Evolutionary conservation across 1,140 invertebrate species (phyloP).

Genomic region (Halesus radiatus): DNA sequence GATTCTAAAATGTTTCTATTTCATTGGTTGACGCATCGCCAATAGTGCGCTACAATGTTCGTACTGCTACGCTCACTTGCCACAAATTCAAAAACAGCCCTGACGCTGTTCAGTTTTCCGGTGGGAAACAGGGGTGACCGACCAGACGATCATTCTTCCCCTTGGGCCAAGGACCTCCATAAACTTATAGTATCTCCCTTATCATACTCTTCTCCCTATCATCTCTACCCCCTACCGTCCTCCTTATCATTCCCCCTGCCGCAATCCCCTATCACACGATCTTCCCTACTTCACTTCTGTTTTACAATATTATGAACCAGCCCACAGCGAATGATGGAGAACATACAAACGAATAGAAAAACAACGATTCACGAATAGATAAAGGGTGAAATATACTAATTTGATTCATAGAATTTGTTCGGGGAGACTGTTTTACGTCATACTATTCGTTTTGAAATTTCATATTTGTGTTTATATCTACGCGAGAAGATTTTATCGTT

Average conservation of each 20-base stretch:
- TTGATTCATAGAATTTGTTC: constrained; percentile 19
- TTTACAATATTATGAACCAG: no score
- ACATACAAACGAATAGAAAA: constrained; percentile 20
- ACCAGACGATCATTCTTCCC: constrained; percentile 11
- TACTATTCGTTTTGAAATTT: neutral
- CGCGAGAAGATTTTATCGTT: no score
- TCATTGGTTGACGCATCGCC: no score
- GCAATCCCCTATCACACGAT: neutral
- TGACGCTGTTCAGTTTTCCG: no score
- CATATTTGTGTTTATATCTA: no score
- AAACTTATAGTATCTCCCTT: neutral
- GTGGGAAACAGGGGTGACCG: constrained; percentile 14
- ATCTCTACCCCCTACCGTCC: no score
- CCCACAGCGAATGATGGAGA: neutral
- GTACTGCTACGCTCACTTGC: no score
- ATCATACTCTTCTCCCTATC: neutral
- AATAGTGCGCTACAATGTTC: no score
- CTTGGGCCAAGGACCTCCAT: constrained; percentile 15
- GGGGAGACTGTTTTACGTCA: no score
- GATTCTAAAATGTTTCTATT: no score
- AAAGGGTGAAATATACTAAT: constrained; percentile 14
- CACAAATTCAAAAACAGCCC: no score
- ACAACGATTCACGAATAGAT: constrained; percentile 6
- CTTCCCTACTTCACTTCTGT: no score
- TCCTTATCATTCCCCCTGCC: neutral